These are phyloP conservation scores for Puma concolor DNA, from an alignment of 2,113 vertebrate genomes.

Conservation along the genomic window DNA sequence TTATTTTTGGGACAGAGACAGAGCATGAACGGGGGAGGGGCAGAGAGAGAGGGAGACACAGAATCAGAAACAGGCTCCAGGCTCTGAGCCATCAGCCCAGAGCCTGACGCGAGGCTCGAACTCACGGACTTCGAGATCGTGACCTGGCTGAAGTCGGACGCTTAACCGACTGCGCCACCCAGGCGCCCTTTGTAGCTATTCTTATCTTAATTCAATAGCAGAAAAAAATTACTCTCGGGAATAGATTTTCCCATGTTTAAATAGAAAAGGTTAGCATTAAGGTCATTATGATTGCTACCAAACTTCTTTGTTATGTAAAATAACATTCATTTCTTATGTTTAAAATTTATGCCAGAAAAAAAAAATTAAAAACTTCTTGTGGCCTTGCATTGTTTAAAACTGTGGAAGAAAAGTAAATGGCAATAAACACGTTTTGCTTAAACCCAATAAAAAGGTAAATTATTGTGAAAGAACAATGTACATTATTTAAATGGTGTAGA, in stretches of 20 bases:
- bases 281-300: background rate
- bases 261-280: background rate
- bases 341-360: background rate
- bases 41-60: no score
- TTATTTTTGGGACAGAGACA: no score
- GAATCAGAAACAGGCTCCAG: no score
- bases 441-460: conserved; percentile 24
- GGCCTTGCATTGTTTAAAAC: conserved; percentile 20
- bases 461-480: background rate
- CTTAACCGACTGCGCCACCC: no score
- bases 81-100: no score
- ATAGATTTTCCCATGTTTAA: background rate
- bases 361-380: conserved; percentile 12
- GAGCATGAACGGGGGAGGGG: no score
- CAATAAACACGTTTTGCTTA: conserved; percentile 12
- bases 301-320: background rate
- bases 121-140: no score
- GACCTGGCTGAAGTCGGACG: no score
- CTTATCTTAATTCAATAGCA: background rate
- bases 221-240: background rate
- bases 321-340: background rate
- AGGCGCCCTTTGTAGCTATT: background rate
- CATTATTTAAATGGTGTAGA: background rate
- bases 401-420: background rate
- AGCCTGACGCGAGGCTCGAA: no score